Percentiles rank a stretch among this genome's conserved stretches.
phyloP scores from a whole-genome alignment of 2,888 invertebrate species.

The Microplitis deprimator region DNA sequence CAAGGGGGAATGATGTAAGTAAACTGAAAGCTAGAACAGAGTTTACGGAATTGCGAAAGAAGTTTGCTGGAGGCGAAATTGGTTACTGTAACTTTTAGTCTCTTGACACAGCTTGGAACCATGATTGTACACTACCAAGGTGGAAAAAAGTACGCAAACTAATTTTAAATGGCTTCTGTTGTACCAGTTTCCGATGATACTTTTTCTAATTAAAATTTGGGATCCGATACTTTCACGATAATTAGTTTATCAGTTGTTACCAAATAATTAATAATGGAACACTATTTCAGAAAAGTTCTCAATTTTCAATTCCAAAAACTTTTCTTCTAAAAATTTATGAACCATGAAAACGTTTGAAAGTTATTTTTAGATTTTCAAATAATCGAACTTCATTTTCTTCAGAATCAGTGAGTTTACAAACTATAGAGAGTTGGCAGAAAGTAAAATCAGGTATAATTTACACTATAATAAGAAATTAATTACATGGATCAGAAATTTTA shows the following conservation, averaged over 20 bases:
- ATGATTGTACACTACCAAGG: neutral
- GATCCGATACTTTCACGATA: neutral
- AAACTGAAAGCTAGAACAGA: neutral
- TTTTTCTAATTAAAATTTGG: neutral
- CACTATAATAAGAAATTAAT: no score
- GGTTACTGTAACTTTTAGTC: slow-evolving; percentile 40
- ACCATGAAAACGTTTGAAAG: no score
- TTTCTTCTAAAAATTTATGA: no score
- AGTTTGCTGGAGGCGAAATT: slow-evolving; percentile 33
- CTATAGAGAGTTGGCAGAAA: no score
- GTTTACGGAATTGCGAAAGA: slow-evolving; percentile 20
- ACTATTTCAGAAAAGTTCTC: neutral
- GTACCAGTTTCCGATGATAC: neutral
- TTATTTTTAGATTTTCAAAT: no score
- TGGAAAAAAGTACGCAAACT: neutral
- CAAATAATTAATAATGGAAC: neutral
- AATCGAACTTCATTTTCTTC: no score
- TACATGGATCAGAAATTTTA: no score
- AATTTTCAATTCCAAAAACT: no score
- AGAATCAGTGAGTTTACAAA: no score
- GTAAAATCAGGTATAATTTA: no score
- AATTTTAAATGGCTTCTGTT: neutral
- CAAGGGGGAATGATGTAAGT: neutral
- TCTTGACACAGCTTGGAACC: slow-evolving; percentile 23
- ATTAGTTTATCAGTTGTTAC: neutral